A percentile compares a stretch with the other conserved stretches of the same genome.
phyloP scores from a whole-genome alignment of 2,113 vertebrate species.

The Harpagus bidentatus region DNA sequence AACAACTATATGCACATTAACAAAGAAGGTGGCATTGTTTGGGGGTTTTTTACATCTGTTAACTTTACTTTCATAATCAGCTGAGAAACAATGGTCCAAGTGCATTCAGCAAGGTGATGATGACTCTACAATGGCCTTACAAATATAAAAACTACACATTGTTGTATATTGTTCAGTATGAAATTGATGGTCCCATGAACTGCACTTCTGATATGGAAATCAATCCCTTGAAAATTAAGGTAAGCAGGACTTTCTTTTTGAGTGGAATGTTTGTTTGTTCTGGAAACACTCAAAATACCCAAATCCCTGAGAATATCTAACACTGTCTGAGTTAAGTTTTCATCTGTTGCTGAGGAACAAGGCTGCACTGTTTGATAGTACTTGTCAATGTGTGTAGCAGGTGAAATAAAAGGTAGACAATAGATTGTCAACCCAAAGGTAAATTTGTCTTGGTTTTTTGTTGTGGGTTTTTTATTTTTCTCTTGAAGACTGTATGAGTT shows the following conservation, averaged over 20 bases:
- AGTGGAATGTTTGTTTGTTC: not conserved
- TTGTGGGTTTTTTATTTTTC: not conserved
- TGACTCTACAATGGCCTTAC: conserved; percentile 88
- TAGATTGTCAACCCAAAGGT: not conserved
- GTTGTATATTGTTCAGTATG: conserved; percentile 84
- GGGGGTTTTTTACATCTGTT: not conserved
- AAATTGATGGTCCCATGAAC: conserved; percentile 95
- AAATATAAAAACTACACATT: conserved; percentile 82
- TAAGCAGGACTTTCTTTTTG: conserved; percentile 22
- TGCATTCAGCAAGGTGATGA: conserved; percentile 90
- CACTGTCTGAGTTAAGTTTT: not conserved
- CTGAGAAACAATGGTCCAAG: conserved; percentile 93
- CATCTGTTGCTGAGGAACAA: not conserved
- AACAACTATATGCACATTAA: not conserved
- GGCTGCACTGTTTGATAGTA: not conserved
- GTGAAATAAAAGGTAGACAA: not conserved
- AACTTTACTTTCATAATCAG: conserved; percentile 65
- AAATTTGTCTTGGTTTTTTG: not conserved
- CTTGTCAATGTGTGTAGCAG: not conserved
- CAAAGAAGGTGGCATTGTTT: not conserved
- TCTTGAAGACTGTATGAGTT: not conserved
- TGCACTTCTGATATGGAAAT: conserved; percentile 87
- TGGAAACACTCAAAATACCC: not conserved
- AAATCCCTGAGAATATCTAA: not conserved
- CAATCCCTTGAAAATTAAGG: conserved; percentile 90